A percentile compares a stretch with the other conserved stretches of the same genome.
Evolutionary conservation across 2,888 invertebrate genomes (phyloP).

Genomic region (Eupithecia centaureata): DNA sequence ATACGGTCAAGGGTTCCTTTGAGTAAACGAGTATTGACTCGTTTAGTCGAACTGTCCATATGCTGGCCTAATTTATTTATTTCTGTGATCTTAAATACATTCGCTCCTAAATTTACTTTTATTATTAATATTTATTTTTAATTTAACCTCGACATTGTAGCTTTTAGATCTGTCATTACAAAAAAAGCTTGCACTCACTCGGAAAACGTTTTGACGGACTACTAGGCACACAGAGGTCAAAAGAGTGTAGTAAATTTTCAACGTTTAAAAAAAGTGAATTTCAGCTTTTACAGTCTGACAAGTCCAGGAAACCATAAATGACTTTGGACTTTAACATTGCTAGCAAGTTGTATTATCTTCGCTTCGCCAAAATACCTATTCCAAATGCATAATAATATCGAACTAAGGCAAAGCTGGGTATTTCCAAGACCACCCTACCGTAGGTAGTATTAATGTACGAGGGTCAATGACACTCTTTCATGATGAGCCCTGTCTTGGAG

Average conservation of each 20-base stretch:
- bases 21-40: neutral
- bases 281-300: neutral
- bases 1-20: neutral
- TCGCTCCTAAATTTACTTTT: no score
- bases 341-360: neutral
- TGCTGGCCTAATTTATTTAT: neutral
- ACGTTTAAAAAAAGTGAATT: no score
- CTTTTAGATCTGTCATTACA: neutral
- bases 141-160: no score
- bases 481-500: neutral
- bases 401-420: neutral
- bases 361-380: no score
- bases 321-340: neutral
- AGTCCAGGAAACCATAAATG: neutral
- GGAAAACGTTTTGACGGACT: neutral
- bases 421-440: neutral
- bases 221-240: neutral
- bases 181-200: neutral
- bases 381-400: neutral
- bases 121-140: no score
- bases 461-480: neutral
- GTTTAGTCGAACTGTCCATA: neutral
- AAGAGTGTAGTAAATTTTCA: no score
- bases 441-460: neutral
- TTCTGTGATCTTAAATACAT: no score